These are phyloP conservation scores for Pristionchus maxplancki DNA, from an alignment of 2,888 invertebrate species.

Conservation along the genomic window DNA sequence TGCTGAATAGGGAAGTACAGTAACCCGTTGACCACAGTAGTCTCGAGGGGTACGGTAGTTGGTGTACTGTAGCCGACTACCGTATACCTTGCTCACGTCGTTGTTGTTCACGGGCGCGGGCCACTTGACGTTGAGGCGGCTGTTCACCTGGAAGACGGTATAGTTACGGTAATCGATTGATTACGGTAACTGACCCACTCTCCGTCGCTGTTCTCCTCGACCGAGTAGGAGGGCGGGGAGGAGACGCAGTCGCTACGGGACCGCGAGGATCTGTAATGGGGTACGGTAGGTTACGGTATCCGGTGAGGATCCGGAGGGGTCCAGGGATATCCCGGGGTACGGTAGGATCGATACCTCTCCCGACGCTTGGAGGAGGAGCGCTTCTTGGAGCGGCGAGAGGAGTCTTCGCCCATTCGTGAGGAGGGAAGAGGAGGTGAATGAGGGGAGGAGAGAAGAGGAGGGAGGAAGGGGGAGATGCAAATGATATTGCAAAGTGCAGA, in stretches of 20 bases:
- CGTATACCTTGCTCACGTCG: slow-evolving; percentile 32
- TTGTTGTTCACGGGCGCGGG: background rate
- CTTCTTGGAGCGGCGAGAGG: background rate
- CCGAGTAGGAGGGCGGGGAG: slow-evolving; percentile 9
- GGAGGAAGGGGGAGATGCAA: background rate
- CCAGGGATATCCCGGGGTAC: background rate
- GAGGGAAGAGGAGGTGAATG: background rate
- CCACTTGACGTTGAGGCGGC: slow-evolving; percentile 26
- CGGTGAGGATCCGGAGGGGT: background rate
- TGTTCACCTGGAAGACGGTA: slow-evolving; percentile 1
- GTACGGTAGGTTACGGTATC: background rate
- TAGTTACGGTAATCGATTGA: background rate
- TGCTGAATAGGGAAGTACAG: background rate
- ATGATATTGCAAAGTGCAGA: no score
- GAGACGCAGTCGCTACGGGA: background rate
- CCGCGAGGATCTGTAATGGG: background rate
- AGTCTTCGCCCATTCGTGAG: background rate
- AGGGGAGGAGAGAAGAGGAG: background rate
- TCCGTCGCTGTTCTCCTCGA: slow-evolving; percentile 8
- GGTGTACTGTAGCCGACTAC: background rate
- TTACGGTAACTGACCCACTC: slow-evolving; percentile 10
- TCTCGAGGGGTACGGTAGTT: background rate
- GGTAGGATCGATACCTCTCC: background rate
- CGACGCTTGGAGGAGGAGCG: background rate
- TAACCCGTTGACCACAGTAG: no score